Conservation (phyloP, 35 echinoderm and acorn worm species). For the Lytechinus variegatus region DNA sequence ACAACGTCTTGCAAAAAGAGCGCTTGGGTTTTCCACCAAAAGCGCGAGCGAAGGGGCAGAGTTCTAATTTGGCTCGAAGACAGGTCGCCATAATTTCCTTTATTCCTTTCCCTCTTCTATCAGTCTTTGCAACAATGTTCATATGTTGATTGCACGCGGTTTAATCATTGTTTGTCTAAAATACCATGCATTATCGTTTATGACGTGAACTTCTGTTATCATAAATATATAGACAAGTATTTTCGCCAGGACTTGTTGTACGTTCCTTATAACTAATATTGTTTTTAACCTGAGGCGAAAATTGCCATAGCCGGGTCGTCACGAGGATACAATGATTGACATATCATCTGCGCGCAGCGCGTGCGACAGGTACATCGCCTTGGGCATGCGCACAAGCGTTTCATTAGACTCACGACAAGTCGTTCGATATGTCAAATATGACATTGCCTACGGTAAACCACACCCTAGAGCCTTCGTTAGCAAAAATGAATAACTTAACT, state of each 20-base stretch:
- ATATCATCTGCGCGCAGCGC: conserved; percentile 35
- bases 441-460: not conserved
- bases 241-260: not conserved
- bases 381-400: not conserved
- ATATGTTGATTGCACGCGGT: conserved; percentile 10
- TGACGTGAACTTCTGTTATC: conserved; percentile 39
- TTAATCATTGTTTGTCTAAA: conserved; percentile 6
- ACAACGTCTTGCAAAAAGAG: conserved; percentile 6
- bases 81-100: not conserved
- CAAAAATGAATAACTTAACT: not conserved
- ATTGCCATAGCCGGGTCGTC: not conserved
- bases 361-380: not conserved
- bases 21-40: not conserved
- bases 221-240: conserved; percentile 14
- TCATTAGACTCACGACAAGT: not conserved
- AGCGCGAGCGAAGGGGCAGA: not conserved
- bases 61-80: not conserved
- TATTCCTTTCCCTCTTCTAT: not conserved
- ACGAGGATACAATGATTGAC: not conserved
- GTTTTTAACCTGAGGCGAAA: not conserved
- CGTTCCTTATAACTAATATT: conserved; percentile 32
- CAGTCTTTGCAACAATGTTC: not conserved
- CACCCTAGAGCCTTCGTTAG: not conserved
- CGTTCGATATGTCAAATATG: not conserved
- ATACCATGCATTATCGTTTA: conserved; percentile 22